Base-by-base conservation (phyloP, 2,888 invertebrate genomes). In the Torymus texanus region DNA sequence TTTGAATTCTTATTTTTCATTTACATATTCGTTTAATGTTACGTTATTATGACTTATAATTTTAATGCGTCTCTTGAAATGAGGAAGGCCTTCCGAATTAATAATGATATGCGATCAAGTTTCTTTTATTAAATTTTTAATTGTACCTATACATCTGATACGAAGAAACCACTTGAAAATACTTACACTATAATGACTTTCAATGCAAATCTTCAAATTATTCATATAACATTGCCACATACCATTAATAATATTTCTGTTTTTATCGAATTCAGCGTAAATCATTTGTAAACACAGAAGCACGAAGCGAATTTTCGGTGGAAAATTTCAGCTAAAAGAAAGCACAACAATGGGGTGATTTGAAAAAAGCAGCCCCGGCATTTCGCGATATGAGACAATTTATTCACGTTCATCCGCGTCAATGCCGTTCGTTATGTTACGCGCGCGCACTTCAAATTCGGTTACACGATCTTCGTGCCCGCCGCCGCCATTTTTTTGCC, bases 401-500 rank as follows among this genome's bases (percentile, higher is more conserved):
- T 80, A 81, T 78, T 81, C 79, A 71, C 78, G 75, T 82, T 82
- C 80, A 78, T 78, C 67, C 41, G 80, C 80, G 70, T 79, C 77
- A 80, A 82, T 77, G 80, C 75, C 77, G 82, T 82, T 80, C 78
- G 82, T 82, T 80, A 82, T 78, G 71, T 72, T 80, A 77, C 75
- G 73, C 68, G 62, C 55, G 63, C 76, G 76, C 75, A 80, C 78
- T 82, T 82, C 68, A 82, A 73, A 80, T 82, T 80, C 68, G 73
- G 80, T 80, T 82, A 78, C 78, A 75, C 78, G 78, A 80, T 80
- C 78, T 78, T 78, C 55, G 61, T 66, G 2, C 21, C 59, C n/a
- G 67, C 13, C 12, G 55, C 65, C 84, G 84, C 84, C 85, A 83
- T 85, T 88, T 87, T 88, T 88, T 86, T 86, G 86, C 85, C 83